These are phyloP conservation scores for Eclectus roratus DNA, from an alignment of 2,113 vertebrate species.

Conservation along the genomic window DNA sequence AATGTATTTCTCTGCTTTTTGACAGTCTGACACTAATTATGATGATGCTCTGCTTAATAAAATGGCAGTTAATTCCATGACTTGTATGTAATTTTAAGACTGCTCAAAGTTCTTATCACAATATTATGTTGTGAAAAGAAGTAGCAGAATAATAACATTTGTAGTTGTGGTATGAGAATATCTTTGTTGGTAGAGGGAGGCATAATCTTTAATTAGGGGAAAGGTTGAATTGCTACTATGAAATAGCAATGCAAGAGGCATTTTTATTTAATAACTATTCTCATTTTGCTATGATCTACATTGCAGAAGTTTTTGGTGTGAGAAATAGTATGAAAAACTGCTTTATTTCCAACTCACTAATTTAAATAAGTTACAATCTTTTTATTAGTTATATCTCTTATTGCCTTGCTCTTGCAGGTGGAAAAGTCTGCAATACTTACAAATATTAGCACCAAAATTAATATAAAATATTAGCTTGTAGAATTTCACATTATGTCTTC, in stretches of 20 bases:
- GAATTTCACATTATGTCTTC: not conserved
- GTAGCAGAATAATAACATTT: not conserved
- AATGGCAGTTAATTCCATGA: not conserved
- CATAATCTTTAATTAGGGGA: slow-evolving; percentile 1
- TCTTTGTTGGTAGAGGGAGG: not conserved
- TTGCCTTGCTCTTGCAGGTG: not conserved
- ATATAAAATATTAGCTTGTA: not conserved
- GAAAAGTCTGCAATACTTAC: not conserved
- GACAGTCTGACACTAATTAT: not conserved
- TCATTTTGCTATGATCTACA: not conserved
- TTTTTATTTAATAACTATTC: not conserved
- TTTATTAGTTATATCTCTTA: not conserved
- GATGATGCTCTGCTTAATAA: not conserved
- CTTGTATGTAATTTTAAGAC: not conserved
- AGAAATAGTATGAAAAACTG: not conserved
- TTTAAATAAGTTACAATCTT: not conserved
- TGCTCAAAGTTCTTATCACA: not conserved
- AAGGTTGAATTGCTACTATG: not conserved
- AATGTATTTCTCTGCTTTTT: not conserved
- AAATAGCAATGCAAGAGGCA: not conserved
- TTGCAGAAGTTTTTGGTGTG: not conserved
- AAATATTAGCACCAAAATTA: not conserved
- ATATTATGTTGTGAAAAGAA: not conserved
- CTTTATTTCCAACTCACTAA: not conserved
- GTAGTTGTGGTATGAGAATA: not conserved